These are phyloP conservation scores for Tragelaphus eurycerus DNA, from an alignment of 2,797 vertebrate genomes.

Conservation along the genomic window DNA sequence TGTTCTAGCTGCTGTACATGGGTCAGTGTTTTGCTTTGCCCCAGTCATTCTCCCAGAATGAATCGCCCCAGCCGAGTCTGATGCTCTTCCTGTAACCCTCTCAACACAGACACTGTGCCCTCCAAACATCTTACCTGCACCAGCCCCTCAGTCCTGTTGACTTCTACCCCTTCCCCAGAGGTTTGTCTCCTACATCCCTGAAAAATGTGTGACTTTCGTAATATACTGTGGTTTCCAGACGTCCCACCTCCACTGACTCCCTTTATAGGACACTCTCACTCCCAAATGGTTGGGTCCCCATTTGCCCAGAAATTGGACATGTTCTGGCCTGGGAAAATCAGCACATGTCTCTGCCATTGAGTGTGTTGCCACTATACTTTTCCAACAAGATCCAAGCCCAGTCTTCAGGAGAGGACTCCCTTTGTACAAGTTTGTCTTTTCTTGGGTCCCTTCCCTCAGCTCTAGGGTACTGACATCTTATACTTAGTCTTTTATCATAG, in stretches of 20 bases:
- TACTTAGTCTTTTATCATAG: neutral
- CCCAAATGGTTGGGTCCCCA: neutral
- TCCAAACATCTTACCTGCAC: neutral
- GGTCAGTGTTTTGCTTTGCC: neutral
- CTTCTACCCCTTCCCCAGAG: neutral
- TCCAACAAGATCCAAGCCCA: neutral
- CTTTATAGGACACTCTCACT: no score
- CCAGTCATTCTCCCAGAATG: neutral
- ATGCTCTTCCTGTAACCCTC: neutral
- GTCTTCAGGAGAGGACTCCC: neutral
- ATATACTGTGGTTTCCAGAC: neutral
- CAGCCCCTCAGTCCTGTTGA: neutral
- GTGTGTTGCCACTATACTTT: neutral
- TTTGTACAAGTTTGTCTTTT: neutral
- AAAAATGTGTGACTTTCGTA: neutral
- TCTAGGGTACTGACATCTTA: neutral
- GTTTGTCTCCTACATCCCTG: neutral
- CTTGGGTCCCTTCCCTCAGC: neutral
- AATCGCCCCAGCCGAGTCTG: fast-evolving
- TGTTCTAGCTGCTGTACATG: neutral
- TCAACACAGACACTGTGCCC: neutral
- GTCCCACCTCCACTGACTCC: neutral
- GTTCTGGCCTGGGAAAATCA: neutral
- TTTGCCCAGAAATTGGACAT: neutral
- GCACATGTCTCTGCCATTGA: neutral